These are phyloP conservation scores for Hirudo medicinalis DNA, from an alignment of 1,140 invertebrate species.

Conservation along the genomic window DNA sequence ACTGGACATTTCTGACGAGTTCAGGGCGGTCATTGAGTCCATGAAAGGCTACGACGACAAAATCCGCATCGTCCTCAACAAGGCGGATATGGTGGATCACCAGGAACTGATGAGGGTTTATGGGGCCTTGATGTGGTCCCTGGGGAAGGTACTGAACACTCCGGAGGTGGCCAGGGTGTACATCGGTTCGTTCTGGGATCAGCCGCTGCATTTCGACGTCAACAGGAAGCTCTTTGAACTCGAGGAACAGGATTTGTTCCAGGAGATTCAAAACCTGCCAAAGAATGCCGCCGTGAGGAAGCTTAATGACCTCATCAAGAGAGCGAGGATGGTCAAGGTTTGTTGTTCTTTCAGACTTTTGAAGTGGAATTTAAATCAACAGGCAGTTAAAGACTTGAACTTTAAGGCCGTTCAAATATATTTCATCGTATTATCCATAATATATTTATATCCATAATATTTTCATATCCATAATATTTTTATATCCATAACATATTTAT, in stretches of 20 bases:
- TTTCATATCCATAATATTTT: no score
- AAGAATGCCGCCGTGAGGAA: conserved; percentile 86
- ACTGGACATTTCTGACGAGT: conserved; percentile 95
- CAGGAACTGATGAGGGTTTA: conserved; percentile 97
- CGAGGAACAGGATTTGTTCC: conserved; percentile 90
- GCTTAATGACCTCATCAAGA: conserved; percentile 90
- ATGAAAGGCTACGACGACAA: conserved; percentile 85
- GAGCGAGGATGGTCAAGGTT: conserved; percentile 81
- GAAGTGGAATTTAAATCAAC: no score
- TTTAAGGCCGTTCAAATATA: no score
- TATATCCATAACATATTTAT: background rate
- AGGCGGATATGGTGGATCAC: conserved; percentile 96
- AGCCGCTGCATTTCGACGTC: conserved; percentile 70
- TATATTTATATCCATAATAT: no score
- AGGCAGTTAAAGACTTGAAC: no score
- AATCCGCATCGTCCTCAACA: conserved; percentile 94
- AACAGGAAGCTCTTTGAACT: conserved; percentile 74
- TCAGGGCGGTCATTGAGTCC: conserved; percentile 77
- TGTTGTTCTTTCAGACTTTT: no score
- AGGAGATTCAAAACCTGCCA: conserved; percentile 80
- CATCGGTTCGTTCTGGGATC: conserved; percentile 95
- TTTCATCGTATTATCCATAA: no score
- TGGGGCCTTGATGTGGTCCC: conserved; percentile 93
- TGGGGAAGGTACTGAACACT: conserved; percentile 69
- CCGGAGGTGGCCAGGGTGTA: conserved; percentile 97